Base-by-base conservation (phyloP, 53 echinoderm and acorn worm species). In the Mesocentrotus franciscanus region DNA sequence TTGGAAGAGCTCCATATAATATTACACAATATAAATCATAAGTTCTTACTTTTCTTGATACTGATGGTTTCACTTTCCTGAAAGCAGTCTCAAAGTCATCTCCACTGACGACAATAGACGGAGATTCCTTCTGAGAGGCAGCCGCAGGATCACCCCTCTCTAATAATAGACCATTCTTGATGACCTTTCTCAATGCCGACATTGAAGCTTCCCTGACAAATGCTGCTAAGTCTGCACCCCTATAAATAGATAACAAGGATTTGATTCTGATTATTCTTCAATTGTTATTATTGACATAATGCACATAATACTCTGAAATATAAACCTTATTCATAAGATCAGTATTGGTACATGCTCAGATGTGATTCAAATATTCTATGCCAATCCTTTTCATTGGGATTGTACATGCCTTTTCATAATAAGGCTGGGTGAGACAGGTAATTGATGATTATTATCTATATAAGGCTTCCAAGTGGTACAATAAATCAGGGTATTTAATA, bases 151-250 rank as follows among this genome's bases (percentile, higher is more conserved):
- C 89, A 64, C 71, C 87, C 87, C 87, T 85, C 87, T 42, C 56
- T 34, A 17, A 85, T 85, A 94, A 85, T 94, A 70, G 85, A 94
- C 85, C 87, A 36, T 22, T 20, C 95, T 55, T 85, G 36, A 98
- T 90, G 90, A 97, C 90, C 29, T 92, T 92, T 96, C 97, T 97
- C 90, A 99, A 74, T 26, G 99, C 98, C 85, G 96, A 93, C 98
- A 99, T 97, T 9, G 99, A 97, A 10, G 99, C 99, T 89, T 99
- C 99, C 95, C 99, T 93, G 55, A 98, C 97, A 66, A 99, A 93
- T 33, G 99, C 98, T 76, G 99, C 97, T 18, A 99, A 85, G 94
- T 99, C 99, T 36, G 99, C 99, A 49, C 99, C 99, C 90, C 99
- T 99, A 95, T 61, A n/a, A 61, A 55, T 56, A 85, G 30, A 13